Conservation (phyloP, 1,140 invertebrate species). For the Tetranychus urticae region DNA sequence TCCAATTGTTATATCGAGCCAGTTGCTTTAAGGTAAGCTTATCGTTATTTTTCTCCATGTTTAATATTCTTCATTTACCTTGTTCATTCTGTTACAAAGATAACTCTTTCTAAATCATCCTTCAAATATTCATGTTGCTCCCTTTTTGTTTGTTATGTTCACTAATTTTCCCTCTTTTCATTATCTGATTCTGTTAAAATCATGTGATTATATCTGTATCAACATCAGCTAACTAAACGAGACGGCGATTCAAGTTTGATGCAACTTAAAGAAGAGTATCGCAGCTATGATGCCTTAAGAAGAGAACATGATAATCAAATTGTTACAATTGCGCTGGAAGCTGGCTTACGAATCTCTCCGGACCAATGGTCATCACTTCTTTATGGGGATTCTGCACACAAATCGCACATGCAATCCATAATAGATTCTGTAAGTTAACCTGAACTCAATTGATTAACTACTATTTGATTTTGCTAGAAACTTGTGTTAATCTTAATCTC, state of each 20-base stretch:
- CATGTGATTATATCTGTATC: background rate
- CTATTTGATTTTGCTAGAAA: background rate
- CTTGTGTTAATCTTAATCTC: background rate
- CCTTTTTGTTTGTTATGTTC: too few species aligned
- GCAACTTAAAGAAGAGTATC: conserved; percentile 93
- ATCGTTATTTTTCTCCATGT: too few species aligned
- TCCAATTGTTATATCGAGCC: conserved; percentile 85
- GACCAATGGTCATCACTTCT: conserved; percentile 93
- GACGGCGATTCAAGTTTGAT: conserved; percentile 93
- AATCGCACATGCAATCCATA: conserved; percentile 97
- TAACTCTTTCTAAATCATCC: too few species aligned
- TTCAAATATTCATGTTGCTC: too few species aligned
- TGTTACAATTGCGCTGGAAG: conserved; percentile 89
- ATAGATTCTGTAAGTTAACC: conserved; percentile 33
- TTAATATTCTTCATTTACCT: too few species aligned
- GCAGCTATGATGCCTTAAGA: conserved; percentile 72
- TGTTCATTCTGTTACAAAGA: too few species aligned
- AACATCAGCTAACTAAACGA: conserved; percentile 33
- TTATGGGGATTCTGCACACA: conserved; percentile 79
- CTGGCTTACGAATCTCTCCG: conserved; percentile 80
- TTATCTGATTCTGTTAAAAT: too few species aligned
- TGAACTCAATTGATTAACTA: too few species aligned
- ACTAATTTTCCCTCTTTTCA: too few species aligned
- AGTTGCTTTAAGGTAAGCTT: conserved; percentile 78
- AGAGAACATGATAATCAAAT: conserved; percentile 96